Base-by-base conservation (phyloP, 2,113 vertebrate genomes). In the Pollachius pollachius region DNA sequence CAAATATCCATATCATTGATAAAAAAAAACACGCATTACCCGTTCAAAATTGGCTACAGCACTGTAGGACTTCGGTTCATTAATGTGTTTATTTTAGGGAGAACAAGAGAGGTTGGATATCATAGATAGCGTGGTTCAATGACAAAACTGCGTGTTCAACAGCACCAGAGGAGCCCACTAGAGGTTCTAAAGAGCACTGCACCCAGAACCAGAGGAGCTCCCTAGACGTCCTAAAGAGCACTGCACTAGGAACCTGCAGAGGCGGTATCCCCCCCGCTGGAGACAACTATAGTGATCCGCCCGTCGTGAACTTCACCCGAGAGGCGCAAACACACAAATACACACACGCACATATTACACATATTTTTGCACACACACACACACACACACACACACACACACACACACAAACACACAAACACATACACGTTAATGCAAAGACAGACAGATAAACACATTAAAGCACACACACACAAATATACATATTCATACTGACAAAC, bases 161-260 rank as follows among this genome's bases (percentile, higher is more conserved):
- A 5, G 41, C 12, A 11, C 37, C 9, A 41, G 37, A 41, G 37
- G 37, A 41, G 37, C 37, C 34, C 37, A 5, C 37, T 41, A 41
- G 37, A 41, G 37, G 37, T 41, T 5, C 1, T 41, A 11, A 41
- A 11, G 37, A 41, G 9, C 37, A 41, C 37, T 41, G 37, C 37
- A 41, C 37, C 37, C 37, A 64, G n/a, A 63, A 73, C 69, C 16
- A 54, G 76, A 65, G 82, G 85, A 85, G 81, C 79, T 80, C 83
- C 81, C 85, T 88, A 19, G 76, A 87, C 84, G 88, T 78, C 80
- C 77, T 66, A 68, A 69, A 18, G 1, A 11, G 66, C 66, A 64
- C 69, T 63, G 64, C 68, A 56, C 75, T 71, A 62, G 4, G 21
- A 34, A 62, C n/a, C 75, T 25, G 52, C 76, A 74, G n/a, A 34